Evolutionary conservation across 2,888 invertebrate species (phyloP), one percentile per base, ranked within the genome.

Genomic region (Clepsis dumicolana): DNA sequence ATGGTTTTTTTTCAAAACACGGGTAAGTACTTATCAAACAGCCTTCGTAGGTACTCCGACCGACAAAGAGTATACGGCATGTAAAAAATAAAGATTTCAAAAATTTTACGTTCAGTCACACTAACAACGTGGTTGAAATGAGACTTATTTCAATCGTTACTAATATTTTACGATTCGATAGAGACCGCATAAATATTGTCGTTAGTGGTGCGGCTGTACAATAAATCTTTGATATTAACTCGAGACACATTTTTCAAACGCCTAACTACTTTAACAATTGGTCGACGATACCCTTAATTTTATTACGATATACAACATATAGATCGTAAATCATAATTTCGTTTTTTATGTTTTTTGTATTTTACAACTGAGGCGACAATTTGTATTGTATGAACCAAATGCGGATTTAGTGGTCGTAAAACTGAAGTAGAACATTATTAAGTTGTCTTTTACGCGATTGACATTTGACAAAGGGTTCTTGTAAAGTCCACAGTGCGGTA

Each of bases 141-240:
- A 56, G 56, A 56, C 29, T 56, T 21, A 56, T 35, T 56, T 12
- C 32, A 21, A 56, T 29, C 75, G 76, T 79, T 77, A 79, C 81
- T 75, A 71, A 72, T 72, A 76, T 82, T 82, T 81, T 60, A 82
- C 74, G 77, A 79, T 66, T 41, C 65, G 38, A 72, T 69, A 75
- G 73, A 78, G 76, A 73, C 70, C 72, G 72, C 75, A 78, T 79
- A 79, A 81, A 80, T 79, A 76, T 69, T 72, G 76, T 78, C 73
- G 73, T 78, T 82, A 81, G 75, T 75, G 73, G 71, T 74, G 29
- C 24, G 70, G 72, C 73, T 72, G 77, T 84, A 79, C 84, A 83
- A 86, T 85, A 86, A 85, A 84, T 85, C 81, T 75, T 70, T 64
- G 72, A 82, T 78, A 82, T 81, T 80, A 77, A 77, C 76, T 74